phyloP scores from a whole-genome alignment of 2,888 invertebrate genomes.

The Toxonevra muliebris region DNA sequence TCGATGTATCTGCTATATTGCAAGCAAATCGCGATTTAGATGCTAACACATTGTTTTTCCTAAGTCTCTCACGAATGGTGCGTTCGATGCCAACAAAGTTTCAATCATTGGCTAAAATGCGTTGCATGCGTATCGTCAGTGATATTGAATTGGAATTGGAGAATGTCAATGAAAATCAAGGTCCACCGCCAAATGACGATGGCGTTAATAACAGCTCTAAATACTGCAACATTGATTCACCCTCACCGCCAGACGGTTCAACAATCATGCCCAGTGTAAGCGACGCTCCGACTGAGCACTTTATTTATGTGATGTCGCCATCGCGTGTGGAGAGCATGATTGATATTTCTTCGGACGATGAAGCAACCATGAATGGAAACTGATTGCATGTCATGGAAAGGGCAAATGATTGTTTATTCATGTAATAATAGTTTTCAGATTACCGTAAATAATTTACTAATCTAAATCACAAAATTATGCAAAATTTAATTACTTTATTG shows the following conservation, averaged over 20 bases:
- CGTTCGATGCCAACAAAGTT: constrained; percentile 63
- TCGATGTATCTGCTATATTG: constrained; percentile 58
- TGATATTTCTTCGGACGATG: constrained; percentile 63
- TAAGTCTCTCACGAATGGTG: constrained; percentile 61
- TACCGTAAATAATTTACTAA: no score
- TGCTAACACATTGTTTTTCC: constrained; percentile 61
- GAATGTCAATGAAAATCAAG: constrained; percentile 56
- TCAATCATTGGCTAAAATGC: constrained; percentile 63
- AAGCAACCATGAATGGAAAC: constrained; percentile 48
- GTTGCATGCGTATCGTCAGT: constrained; percentile 63
- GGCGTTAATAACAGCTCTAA: constrained; percentile 44
- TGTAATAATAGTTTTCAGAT: no score
- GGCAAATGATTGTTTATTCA: no score
- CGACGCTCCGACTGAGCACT: constrained; percentile 59
- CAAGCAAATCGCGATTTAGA: constrained; percentile 63
- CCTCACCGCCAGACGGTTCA: constrained; percentile 48
- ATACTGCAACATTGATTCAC: constrained; percentile 55
- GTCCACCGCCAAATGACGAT: constrained; percentile 46
- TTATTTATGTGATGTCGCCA: constrained; percentile 64
- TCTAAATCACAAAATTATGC: no score
- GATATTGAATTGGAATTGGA: constrained; percentile 63
- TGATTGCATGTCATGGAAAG: constrained; percentile 7
- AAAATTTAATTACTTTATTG: no score
- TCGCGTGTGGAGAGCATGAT: constrained; percentile 64
- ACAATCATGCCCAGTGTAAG: constrained; percentile 35